A percentile compares a stretch with the other conserved stretches of the same genome.
Conservation (phyloP, 2,113 vertebrate genomes). For the Hippocampus guttulatus region DNA sequence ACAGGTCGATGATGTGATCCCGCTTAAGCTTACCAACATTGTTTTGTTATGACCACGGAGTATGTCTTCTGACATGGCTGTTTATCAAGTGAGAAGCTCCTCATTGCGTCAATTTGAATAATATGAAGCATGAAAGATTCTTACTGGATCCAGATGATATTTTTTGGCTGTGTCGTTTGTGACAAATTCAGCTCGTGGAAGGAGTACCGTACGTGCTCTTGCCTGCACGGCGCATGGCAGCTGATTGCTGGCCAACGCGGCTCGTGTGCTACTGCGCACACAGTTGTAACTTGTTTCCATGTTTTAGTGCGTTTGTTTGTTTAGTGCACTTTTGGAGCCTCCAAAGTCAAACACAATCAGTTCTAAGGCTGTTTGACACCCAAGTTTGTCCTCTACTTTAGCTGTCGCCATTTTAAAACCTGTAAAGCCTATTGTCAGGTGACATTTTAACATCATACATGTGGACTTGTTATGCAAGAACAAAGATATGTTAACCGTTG, state of each 20-base stretch:
- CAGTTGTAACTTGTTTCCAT: neutral
- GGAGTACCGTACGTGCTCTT: neutral
- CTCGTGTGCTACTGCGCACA: neutral
- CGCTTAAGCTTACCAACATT: neutral
- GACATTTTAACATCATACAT: too few relatives aligned
- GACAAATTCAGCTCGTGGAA: neutral
- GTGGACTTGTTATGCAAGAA: too few relatives aligned
- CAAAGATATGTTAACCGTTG: too few relatives aligned
- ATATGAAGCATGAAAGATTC: neutral
- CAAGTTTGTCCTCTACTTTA: too few relatives aligned
- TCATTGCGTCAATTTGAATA: conserved; percentile 1
- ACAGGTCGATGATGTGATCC: neutral
- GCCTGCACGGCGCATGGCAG: neutral
- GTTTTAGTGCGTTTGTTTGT: neutral
- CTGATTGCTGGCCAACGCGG: neutral
- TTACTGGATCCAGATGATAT: conserved; percentile 1
- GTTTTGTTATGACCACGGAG: neutral
- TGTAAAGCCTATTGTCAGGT: too few relatives aligned
- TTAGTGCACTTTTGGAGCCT: neutral
- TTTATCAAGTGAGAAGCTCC: conserved; percentile 4
- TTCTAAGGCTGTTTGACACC: too few relatives aligned
- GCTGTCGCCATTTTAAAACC: too few relatives aligned
- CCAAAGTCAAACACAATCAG: neutral
- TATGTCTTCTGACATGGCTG: neutral
- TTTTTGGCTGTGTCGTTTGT: neutral